Conservation (phyloP, 2,797 vertebrate species). For the Cetoscarus ocellatus region DNA sequence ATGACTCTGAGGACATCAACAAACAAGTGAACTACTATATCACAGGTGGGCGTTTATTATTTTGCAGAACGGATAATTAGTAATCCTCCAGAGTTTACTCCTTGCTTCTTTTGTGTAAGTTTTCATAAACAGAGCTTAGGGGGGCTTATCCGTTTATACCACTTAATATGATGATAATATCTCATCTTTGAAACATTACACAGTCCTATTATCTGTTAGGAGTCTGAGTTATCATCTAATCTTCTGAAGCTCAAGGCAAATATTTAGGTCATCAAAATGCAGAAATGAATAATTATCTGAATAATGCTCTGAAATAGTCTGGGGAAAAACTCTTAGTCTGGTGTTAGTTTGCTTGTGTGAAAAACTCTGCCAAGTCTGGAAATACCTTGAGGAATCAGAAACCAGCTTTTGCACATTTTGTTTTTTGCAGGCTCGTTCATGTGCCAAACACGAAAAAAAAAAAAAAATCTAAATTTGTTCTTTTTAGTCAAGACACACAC, state of each 20-base stretch:
- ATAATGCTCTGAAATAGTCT: slow-evolving; percentile 65
- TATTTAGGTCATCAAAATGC: slow-evolving; percentile 71
- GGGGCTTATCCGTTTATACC: slow-evolving; percentile 54
- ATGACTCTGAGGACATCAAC: slow-evolving; percentile 92
- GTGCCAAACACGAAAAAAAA: slow-evolving; percentile 33
- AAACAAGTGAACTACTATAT: slow-evolving; percentile 95
- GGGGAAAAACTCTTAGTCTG: slow-evolving; percentile 53
- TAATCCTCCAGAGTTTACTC: slow-evolving; percentile 36
- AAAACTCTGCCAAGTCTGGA: slow-evolving; percentile 59
- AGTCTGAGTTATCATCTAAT: slow-evolving; percentile 59
- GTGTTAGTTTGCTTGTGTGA: slow-evolving; percentile 76
- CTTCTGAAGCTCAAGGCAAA: slow-evolving; percentile 61
- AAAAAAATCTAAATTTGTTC: slow-evolving; percentile 32
- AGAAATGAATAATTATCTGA: slow-evolving; percentile 69
- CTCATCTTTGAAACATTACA: slow-evolving; percentile 68
- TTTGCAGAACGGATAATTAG: slow-evolving; percentile 38
- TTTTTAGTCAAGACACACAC: slow-evolving; percentile 21
- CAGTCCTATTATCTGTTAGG: slow-evolving; percentile 60
- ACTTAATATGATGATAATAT: slow-evolving; percentile 71
- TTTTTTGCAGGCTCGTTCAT: slow-evolving; percentile 26
- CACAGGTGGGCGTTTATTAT: slow-evolving; percentile 87
- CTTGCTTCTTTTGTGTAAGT: slow-evolving; percentile 40
- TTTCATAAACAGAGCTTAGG: slow-evolving; percentile 57
- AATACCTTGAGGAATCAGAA: slow-evolving; percentile 58
- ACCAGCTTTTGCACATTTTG: slow-evolving; percentile 26